These are phyloP conservation scores for Aix galericulata DNA, from an alignment of 2,113 vertebrate genomes.

Conservation along the genomic window DNA sequence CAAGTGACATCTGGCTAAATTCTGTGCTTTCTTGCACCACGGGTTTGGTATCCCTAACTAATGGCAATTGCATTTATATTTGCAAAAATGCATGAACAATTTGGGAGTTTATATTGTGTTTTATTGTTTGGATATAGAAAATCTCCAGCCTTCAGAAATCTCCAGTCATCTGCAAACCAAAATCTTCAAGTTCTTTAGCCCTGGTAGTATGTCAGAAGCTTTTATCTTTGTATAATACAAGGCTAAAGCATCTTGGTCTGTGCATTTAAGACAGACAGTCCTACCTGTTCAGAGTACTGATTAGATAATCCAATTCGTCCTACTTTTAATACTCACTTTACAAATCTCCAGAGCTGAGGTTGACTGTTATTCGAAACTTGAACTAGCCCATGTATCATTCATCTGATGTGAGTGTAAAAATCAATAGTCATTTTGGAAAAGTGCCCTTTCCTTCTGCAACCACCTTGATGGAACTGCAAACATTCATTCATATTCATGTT, in stretches of 20 bases:
- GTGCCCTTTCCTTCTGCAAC: slow-evolving; percentile 31
- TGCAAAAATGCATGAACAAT: not conserved
- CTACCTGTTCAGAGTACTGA: not conserved
- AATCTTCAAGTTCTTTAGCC: not conserved
- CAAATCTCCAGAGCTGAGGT: slow-evolving; percentile 7
- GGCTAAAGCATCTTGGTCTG: not conserved
- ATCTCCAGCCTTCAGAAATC: not conserved
- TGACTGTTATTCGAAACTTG: not conserved
- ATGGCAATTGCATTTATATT: not conserved
- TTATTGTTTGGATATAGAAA: not conserved
- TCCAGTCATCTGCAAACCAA: not conserved
- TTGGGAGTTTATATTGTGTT: not conserved
- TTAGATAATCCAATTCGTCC: slow-evolving; percentile 3
- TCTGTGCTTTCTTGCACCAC: not conserved
- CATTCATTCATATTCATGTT: slow-evolving; percentile 40
- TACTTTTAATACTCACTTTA: slow-evolving; percentile 19
- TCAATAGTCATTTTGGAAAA: slow-evolving; percentile 43
- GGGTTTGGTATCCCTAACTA: not conserved
- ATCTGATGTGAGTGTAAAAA: not conserved
- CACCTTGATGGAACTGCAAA: slow-evolving; percentile 35
- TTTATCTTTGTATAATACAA: not conserved
- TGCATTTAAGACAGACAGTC: not conserved
- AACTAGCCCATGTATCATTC: slow-evolving; percentile 1
- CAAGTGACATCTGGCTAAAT: not conserved
- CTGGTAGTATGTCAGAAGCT: not conserved